Base-by-base conservation (phyloP, 2,113 vertebrate species). In the Mesitornis unicolor region DNA sequence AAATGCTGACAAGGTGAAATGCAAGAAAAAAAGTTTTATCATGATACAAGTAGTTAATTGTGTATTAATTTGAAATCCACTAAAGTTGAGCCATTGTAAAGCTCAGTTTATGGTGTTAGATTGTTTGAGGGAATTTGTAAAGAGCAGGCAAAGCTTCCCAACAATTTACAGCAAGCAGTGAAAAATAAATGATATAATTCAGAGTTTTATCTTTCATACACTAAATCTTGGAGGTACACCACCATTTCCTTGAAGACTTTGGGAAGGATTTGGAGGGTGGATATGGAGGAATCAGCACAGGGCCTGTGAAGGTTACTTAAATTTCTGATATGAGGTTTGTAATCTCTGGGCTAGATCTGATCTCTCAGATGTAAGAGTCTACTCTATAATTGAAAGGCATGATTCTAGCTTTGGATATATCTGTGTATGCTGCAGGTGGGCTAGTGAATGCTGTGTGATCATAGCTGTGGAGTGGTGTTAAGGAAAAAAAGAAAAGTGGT, bases 1-100 rank as follows among this genome's bases (percentile, higher is more conserved):
- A 68, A 38, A 78, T 86, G 64, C 20, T 75, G 53, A 63, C 24
- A 76, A 86, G 84, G 36, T 86, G 45, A 25, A 78, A 51, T 75
- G 57, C 33, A n/a, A 89, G 36, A 87, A 95, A 65, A 81, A 83
- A 57, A 50, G 8, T 77, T 87, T 80, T 91, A 64, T 61, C 24
- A 38, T 60, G 20, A n/a, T 92, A 47, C 36, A 86, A 91, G 78
- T 45, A 86, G 38, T 71, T 95, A 76, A 26, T 54, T 31, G 26
- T 67, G 25, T 79, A 73, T 91, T 95, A 93, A 81, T 84, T 76
- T 95, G 60, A 94, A 90, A 69, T 81, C 89, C 75, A 76, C 68
- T 89, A 36, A 71, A 53, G 3, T 18, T 83, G 31, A 87, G 31
- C 10, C 40, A 48, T 74, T 91, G 14, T 35, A 85, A 92, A 87